Conservation (phyloP, 2,888 invertebrate species). For the Papilio protenor region DNA sequence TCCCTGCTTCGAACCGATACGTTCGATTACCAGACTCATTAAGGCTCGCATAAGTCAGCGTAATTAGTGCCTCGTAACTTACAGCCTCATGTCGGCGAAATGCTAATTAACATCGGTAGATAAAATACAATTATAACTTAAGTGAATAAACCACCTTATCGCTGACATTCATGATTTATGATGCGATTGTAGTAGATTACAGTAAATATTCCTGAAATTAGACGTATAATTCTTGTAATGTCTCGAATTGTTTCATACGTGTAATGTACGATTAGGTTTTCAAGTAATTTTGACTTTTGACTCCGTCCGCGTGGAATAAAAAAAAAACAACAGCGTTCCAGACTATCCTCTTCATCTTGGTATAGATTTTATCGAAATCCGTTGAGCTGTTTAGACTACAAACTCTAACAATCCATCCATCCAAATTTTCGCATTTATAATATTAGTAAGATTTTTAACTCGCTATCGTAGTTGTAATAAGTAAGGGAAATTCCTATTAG, state of each 20-base stretch:
- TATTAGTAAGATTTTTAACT: no score
- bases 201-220: neutral
- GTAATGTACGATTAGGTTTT: neutral
- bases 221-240: slow-evolving; percentile 1
- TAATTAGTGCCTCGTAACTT: slow-evolving; percentile 10
- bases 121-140: slow-evolving; percentile 6
- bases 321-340: no score
- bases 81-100: neutral
- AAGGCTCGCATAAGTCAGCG: slow-evolving; percentile 13
- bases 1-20: slow-evolving; percentile 6
- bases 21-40: slow-evolving; percentile 14
- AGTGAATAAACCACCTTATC: neutral
- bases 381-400: no score
- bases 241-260: neutral
- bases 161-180: slow-evolving; percentile 10
- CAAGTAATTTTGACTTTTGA: neutral
- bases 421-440: no score
- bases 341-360: no score
- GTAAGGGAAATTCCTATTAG: neutral
- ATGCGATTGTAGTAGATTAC: neutral
- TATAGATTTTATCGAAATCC: no score
- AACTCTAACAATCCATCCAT: no score
- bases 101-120: slow-evolving; percentile 16
- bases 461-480: neutral
- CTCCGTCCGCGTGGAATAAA: neutral